Base-by-base conservation (phyloP, 2,797 vertebrate species). In the Masticophis lateralis region DNA sequence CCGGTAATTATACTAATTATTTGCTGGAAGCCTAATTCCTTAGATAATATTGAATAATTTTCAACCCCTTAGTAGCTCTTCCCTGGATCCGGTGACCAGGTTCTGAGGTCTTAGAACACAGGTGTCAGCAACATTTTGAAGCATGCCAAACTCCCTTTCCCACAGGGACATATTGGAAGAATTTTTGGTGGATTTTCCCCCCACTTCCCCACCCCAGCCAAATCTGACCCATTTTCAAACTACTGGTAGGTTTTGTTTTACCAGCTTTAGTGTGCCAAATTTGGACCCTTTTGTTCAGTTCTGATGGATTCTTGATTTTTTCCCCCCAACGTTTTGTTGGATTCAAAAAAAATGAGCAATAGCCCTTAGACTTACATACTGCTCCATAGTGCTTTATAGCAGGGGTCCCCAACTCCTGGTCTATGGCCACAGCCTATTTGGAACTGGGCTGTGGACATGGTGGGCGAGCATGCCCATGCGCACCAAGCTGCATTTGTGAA, bases 401-500 rank as follows among this genome's bases (percentile, higher is more conserved):
- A 69, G 14, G 13, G 5, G 5, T 32, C n/a, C 63, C 63, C 63
- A 69, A 69, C 63, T 4, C 61, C 13, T 1, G 5, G 28, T 2
- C 5, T 32, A 12, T 69, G 13, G 28, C 13, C 63, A 5, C 63
- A 32, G 27, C 63, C 63, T 69, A 2, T 69, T 69, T 1, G 1
- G 13, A 69, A 69, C 63, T 69, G n/a, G 28, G 28, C 63, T 66
- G 63, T 32, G 25, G 61, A 28, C 10, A 0, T 63, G 25, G 10
- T 63, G 63, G 5, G 13, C 0, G 0, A 69, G 13, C 2, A 0
- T 1, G 5, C 5, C 14, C 5, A 16, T 69, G 63, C 5, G 5
- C n/a, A 14, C 1, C 2, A 63, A 69, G 13, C 63, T 16, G 63
- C 63, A 32, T 32, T 5, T 32, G 28, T 69, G n/a, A 69, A 69